phyloP scores from a whole-genome alignment of 2,888 invertebrate genomes.

The Oxyscelio sp. region DNA sequence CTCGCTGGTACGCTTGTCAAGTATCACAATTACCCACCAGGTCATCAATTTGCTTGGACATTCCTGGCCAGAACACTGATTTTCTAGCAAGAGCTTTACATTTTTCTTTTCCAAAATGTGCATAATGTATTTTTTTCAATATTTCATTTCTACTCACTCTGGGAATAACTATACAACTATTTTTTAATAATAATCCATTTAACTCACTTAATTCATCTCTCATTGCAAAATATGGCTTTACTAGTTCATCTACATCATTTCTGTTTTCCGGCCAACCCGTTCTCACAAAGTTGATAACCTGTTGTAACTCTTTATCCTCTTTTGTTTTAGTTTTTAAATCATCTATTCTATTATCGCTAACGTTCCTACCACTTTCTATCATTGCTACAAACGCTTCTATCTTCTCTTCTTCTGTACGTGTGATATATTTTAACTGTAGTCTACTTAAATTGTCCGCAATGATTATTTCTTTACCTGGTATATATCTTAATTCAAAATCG shows the following conservation, averaged over 20 bases:
- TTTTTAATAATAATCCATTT: background rate
- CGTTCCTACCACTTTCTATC: background rate
- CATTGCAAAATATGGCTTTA: slow-evolving; percentile 6
- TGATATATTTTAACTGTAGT: background rate
- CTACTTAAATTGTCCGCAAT: background rate
- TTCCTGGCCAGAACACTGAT: slow-evolving; percentile 66
- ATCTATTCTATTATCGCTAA: background rate
- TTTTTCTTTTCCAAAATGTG: slow-evolving; percentile 68
- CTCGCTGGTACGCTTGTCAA: slow-evolving; percentile 36
- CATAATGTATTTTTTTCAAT: slow-evolving; percentile 62
- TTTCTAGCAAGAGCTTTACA: slow-evolving; percentile 63
- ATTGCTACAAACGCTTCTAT: slow-evolving; percentile 7
- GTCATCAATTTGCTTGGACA: slow-evolving; percentile 61
- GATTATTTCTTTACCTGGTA: slow-evolving; percentile 3
- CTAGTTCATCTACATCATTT: background rate
- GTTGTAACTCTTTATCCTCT: background rate
- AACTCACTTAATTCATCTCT: background rate
- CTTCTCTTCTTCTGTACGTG: background rate
- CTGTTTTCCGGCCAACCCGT: background rate
- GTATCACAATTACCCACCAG: slow-evolving; percentile 39
- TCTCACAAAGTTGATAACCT: background rate
- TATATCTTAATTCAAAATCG: slow-evolving; percentile 53
- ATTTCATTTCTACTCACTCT: too few species aligned
- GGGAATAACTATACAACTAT: slow-evolving; percentile 18
- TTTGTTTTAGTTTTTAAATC: background rate